phyloP scores from a whole-genome alignment of 2,113 vertebrate genomes.

The human (Homo sapiens) region DNA sequence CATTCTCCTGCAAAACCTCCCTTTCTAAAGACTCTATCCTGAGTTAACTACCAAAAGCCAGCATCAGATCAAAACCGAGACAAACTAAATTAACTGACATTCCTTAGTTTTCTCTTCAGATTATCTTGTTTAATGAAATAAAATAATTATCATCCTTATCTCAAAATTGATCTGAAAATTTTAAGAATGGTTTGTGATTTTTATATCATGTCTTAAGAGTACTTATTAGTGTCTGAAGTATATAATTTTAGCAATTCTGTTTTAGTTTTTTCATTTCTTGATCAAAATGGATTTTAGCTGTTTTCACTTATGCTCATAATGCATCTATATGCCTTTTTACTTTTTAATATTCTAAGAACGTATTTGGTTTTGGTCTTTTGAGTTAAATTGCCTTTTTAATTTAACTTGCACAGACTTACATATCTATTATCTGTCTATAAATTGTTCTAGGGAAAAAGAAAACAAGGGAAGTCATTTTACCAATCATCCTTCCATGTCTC shows the following conservation, averaged over 20 bases:
- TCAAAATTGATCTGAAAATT: slow-evolving; percentile 28
- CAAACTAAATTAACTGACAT: neutral
- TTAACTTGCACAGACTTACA: neutral
- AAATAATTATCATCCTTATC: slow-evolving; percentile 8
- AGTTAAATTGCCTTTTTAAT: slow-evolving; percentile 4
- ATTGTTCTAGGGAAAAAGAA: neutral
- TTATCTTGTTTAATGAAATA: neutral
- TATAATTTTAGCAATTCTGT: neutral
- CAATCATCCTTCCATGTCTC: slow-evolving; percentile 14
- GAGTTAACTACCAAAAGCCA: slow-evolving; percentile 9
- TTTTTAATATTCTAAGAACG: neutral
- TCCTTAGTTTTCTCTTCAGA: neutral
- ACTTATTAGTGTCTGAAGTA: neutral
- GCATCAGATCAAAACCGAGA: neutral
- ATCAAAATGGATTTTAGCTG: neutral
- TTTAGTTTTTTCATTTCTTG: slow-evolving; percentile 3
- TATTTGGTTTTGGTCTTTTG: neutral
- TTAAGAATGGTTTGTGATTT: neutral
- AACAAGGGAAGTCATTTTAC: neutral
- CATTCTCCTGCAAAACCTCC: neutral
- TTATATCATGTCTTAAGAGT: neutral
- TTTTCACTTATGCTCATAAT: neutral
- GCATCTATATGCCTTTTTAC: neutral
- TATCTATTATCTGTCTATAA: slow-evolving; percentile 3
- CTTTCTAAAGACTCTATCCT: neutral